Evolutionary conservation across 2,113 vertebrate genomes (phyloP).

Genomic region (Beaufortia kweichowensis): DNA sequence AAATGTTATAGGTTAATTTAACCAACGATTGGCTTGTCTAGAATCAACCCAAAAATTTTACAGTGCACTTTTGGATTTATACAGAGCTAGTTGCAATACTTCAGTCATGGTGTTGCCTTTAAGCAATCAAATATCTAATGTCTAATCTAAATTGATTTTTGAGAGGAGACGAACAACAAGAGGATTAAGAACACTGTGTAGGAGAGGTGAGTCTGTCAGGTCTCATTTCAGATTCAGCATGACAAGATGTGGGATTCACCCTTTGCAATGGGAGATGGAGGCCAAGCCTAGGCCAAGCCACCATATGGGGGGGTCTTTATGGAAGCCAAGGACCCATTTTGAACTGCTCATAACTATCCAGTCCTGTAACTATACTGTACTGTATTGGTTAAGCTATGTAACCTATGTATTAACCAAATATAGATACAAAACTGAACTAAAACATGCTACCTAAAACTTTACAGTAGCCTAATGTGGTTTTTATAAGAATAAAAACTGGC

Average conservation of each 20-base stretch:
- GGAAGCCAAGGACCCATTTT: conserved; percentile 46
- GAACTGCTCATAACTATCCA: not conserved
- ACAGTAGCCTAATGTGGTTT: no score
- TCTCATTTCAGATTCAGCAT: conserved; percentile 29
- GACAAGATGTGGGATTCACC: conserved; percentile 30
- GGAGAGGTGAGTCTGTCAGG: conserved; percentile 25
- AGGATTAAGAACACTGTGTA: conserved; percentile 15
- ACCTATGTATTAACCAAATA: conserved; percentile 24
- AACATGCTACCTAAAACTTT: no score
- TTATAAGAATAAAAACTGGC: no score
- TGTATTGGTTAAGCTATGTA: conserved; percentile 55
- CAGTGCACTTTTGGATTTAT: no score
- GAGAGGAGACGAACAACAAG: conserved; percentile 3
- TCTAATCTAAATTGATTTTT: conserved; percentile 10
- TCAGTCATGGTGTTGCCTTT: conserved; percentile 13
- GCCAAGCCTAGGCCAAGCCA: conserved; percentile 14
- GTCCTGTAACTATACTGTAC: conserved; percentile 61
- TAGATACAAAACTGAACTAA: not conserved
- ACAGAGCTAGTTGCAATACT: no score
- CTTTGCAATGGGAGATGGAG: not conserved
- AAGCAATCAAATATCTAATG: not conserved
- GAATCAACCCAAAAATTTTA: no score
- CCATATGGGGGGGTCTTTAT: conserved; percentile 41
- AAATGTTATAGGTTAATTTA: no score
- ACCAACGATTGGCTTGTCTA: no score